A percentile compares a stretch with the other conserved stretches of the same genome.
phyloP scores from a whole-genome alignment of 1,140 invertebrate genomes.

The Polyergus mexicanus region DNA sequence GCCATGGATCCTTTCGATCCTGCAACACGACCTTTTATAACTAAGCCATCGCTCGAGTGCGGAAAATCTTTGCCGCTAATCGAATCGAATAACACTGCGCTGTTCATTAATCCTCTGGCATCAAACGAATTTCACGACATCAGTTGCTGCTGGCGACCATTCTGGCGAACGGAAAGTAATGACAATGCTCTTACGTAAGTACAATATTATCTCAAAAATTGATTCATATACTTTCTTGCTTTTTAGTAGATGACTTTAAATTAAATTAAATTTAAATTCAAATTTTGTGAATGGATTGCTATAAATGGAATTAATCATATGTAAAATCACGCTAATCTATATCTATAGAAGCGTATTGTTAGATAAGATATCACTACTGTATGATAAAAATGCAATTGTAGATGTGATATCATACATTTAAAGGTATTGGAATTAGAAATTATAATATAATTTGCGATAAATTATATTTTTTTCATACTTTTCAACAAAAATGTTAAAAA shows the following conservation, averaged over 20 bases:
- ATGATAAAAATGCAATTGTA: not conserved
- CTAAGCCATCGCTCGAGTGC: constrained; percentile 83
- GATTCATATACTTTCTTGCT: not conserved
- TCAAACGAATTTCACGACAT: constrained; percentile 86
- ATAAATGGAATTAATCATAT: not conserved
- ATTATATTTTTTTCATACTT: not conserved
- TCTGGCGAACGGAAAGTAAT: constrained; percentile 87
- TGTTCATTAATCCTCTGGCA: constrained; percentile 86
- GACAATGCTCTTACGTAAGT: constrained; percentile 81
- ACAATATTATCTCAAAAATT: constrained; percentile 18
- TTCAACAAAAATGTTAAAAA: not conserved
- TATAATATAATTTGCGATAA: too few relatives aligned
- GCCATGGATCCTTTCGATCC: constrained; percentile 91
- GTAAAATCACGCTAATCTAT: not conserved
- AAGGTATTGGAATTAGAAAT: too few relatives aligned
- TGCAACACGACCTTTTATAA: constrained; percentile 85
- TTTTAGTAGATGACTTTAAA: not conserved
- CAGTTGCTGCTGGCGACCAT: constrained; percentile 88
- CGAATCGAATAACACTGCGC: constrained; percentile 89
- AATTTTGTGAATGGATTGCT: not conserved
- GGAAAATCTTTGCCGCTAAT: constrained; percentile 87
- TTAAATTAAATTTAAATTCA: not conserved
- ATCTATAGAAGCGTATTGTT: not conserved
- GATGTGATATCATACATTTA: not conserved
- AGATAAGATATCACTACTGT: too few relatives aligned